phyloP scores from a whole-genome alignment of 1,140 invertebrate species.

The Aphaenogaster ashmeadi region DNA sequence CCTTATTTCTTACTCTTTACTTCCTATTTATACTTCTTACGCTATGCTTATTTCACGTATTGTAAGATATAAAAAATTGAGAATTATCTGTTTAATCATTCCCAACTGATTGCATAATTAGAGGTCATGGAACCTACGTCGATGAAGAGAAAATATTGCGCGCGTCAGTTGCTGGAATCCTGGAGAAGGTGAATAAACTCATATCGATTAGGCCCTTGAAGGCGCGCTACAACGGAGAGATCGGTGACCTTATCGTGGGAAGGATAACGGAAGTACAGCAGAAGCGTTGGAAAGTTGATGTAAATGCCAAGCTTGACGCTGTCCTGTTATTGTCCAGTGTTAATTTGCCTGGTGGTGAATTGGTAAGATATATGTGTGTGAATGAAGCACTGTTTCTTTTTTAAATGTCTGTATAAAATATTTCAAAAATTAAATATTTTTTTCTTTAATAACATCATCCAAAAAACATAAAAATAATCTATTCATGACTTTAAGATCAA shows the following conservation, averaged over 20 bases:
- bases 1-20: too few species aligned
- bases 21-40: too few species aligned
- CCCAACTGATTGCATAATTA: conserved; percentile 56
- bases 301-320: conserved; percentile 96
- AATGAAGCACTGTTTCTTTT: not conserved
- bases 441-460: conserved; percentile 18
- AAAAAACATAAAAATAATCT: not conserved
- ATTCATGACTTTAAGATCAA: not conserved
- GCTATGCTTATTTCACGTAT: too few species aligned
- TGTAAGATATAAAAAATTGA: too few species aligned
- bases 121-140: conserved; percentile 98
- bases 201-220: conserved; percentile 97
- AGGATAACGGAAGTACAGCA: conserved; percentile 97
- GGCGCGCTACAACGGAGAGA: conserved; percentile 96
- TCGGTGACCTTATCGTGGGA: conserved; percentile 99
- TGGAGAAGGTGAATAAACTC: conserved; percentile 98
- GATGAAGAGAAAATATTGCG: conserved; percentile 93
- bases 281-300: conserved; percentile 98
- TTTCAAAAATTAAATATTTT: conserved; percentile 8
- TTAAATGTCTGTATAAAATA: not conserved
- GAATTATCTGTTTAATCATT: conserved; percentile 6
- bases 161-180: conserved; percentile 97
- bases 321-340: conserved; percentile 96
- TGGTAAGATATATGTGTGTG: conserved; percentile 88
- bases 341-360: conserved; percentile 98